phyloP scores from a whole-genome alignment of 2,888 invertebrate species.

The Chloroclystis v-ata region DNA sequence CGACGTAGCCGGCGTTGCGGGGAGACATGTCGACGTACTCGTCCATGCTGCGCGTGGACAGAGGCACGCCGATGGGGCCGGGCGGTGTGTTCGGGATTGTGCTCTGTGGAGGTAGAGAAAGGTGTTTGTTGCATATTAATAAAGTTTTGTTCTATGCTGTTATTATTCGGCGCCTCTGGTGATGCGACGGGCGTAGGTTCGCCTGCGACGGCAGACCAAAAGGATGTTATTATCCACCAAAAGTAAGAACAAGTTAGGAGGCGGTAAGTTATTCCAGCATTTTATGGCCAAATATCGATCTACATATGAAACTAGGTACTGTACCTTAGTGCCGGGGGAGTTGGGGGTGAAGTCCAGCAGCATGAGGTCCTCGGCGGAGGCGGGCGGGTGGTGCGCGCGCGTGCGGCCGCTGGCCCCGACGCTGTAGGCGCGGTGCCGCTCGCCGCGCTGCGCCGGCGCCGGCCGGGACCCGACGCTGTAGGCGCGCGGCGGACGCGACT shows the following conservation, averaged over 20 bases:
- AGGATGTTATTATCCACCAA: too few species aligned
- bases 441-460: constrained; percentile 41
- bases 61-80: not conserved
- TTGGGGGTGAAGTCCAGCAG: constrained; percentile 78
- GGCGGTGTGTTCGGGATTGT: constrained; percentile 41
- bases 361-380: constrained; percentile 86
- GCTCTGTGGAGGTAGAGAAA: constrained; percentile 23
- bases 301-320: too few species aligned
- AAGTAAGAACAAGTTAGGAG: too few species aligned
- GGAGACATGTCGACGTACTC: constrained; percentile 75
- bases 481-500: constrained; percentile 76
- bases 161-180: too few species aligned
- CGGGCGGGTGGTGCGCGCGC: constrained; percentile 42
- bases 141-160: too few species aligned
- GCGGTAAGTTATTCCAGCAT: too few species aligned
- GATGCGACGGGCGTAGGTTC: too few species aligned
- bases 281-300: too few species aligned
- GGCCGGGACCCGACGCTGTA: constrained; percentile 72
- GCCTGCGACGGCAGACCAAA: too few species aligned
- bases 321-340: not conserved
- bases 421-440: constrained; percentile 85
- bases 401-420: constrained; percentile 74
- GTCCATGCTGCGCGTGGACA: constrained; percentile 36
- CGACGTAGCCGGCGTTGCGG: constrained; percentile 77
- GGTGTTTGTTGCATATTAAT: too few species aligned